A percentile compares a stretch with the other conserved stretches of the same genome.
Evolutionary conservation across 2,797 vertebrate species (phyloP).

Genomic region (Ammospiza maritima): DNA sequence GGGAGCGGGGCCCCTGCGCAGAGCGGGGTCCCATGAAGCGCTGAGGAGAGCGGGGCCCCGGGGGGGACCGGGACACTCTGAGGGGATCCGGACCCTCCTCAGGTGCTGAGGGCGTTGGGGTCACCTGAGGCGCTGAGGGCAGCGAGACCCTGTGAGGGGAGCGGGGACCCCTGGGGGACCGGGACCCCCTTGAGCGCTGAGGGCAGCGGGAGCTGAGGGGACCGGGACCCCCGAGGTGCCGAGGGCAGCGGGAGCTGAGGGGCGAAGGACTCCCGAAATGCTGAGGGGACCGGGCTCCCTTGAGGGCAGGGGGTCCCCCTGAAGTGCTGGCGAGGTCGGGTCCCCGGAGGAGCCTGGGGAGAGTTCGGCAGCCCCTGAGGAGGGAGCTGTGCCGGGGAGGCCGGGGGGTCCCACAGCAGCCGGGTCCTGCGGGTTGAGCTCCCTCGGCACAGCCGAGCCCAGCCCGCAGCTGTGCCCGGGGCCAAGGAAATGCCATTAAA

Average conservation of each 20-base stretch:
- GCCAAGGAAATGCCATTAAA: not conserved
- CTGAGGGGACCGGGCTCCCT: too few species aligned
- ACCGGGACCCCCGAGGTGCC: not conserved
- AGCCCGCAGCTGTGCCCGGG: not conserved
- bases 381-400: not conserved
- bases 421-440: rapidly evolving
- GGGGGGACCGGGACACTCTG: not conserved
- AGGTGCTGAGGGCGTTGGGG: not conserved
- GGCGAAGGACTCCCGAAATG: too few species aligned
- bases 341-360: not conserved
- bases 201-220: not conserved
- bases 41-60: not conserved
- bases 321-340: not conserved
- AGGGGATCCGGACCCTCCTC: not conserved
- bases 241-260: not conserved
- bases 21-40: not conserved
- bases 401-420: not conserved
- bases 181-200: not conserved
- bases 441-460: not conserved
- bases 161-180: not conserved
- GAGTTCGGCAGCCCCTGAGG: not conserved
- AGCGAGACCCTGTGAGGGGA: not conserved
- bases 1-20: not conserved
- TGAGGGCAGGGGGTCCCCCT: too few species aligned
- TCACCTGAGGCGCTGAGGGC: not conserved